Percentiles rank a stretch among this genome's conserved stretches.
These are phyloP conservation scores for Penaeus japonicus DNA, from an alignment of 1,140 invertebrate genomes.

Conservation along the genomic window DNA sequence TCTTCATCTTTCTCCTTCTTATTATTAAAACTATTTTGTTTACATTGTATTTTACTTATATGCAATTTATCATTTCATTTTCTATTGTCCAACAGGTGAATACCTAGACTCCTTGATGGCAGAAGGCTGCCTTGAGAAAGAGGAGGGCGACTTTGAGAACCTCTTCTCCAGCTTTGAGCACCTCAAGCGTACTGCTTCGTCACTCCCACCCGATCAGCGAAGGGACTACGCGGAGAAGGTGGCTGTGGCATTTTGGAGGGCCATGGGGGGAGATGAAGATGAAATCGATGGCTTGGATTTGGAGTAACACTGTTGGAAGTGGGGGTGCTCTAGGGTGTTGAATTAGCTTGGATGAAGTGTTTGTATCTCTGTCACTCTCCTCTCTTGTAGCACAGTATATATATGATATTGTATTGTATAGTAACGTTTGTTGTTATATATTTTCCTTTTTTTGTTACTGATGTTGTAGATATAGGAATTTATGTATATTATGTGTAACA, in stretches of 20 bases:
- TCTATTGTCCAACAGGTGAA: not conserved
- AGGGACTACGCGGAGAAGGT: constrained; percentile 79
- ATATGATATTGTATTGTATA: no score
- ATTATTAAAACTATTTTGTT: no score
- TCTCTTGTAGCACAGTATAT: no score
- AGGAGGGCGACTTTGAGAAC: constrained; percentile 69
- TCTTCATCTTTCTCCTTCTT: no score
- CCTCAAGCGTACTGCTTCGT: constrained; percentile 75
- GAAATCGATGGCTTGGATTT: constrained; percentile 68
- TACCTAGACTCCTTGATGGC: not conserved
- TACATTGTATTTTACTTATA: not conserved
- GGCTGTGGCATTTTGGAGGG: constrained; percentile 80
- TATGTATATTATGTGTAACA: no score
- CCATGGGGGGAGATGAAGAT: constrained; percentile 78
- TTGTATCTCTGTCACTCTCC: not conserved
- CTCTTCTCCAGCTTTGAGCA: constrained; percentile 72
- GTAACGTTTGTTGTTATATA: no score
- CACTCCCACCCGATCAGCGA: constrained; percentile 72
- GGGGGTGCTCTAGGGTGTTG: not conserved
- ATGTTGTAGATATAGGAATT: no score
- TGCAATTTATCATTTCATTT: not conserved
- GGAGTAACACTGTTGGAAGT: not conserved
- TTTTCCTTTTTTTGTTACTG: no score
- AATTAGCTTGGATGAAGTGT: not conserved
- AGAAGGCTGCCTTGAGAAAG: constrained; percentile 57